Evolutionary conservation across 2,113 vertebrate species (phyloP).

Genomic region (Hirundichthys speculiger): DNA sequence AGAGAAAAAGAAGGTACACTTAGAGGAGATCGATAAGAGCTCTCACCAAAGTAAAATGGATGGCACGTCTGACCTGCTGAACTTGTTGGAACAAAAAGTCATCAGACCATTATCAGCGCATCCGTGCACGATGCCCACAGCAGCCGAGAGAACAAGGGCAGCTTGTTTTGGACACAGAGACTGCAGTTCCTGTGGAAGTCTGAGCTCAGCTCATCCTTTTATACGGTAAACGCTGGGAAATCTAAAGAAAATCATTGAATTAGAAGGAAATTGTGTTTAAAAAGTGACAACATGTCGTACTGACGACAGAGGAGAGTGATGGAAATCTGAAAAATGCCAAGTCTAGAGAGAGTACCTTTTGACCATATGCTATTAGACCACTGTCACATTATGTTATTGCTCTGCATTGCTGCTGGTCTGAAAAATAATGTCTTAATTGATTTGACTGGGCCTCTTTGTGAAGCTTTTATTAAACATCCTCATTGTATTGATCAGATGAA

Average conservation of each 20-base stretch:
- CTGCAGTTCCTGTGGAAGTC: conserved; percentile 1
- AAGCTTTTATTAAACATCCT: conserved; percentile 58
- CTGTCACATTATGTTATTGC: conserved; percentile 17
- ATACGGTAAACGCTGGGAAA: neutral
- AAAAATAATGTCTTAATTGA: conserved; percentile 57
- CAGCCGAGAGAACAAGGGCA: conserved; percentile 30
- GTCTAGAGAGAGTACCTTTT: neutral
- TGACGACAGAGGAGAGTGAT: neutral
- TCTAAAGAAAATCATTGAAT: neutral
- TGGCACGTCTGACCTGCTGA: conserved; percentile 62
- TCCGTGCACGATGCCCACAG: conserved; percentile 36
- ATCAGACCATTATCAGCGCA: conserved; percentile 59
- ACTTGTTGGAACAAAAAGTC: conserved; percentile 70
- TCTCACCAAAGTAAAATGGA: conserved; percentile 63
- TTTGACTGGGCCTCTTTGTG: conserved; percentile 47
- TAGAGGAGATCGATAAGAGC: conserved; percentile 60
- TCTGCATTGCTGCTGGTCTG: conserved; percentile 1
- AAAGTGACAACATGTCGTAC: conserved; percentile 1
- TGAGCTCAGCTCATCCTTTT: neutral
- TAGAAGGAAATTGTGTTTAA: neutral
- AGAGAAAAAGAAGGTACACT: conserved; percentile 63
- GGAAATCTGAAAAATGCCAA: conserved; percentile 12
- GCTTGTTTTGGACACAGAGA: conserved; percentile 22
- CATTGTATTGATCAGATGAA: conserved; percentile 61
- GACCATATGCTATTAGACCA: conserved; percentile 8